Percentiles rank a stretch among this genome's conserved stretches.
Conservation (phyloP, 2,797 vertebrate genomes). For the Momotus momota region DNA sequence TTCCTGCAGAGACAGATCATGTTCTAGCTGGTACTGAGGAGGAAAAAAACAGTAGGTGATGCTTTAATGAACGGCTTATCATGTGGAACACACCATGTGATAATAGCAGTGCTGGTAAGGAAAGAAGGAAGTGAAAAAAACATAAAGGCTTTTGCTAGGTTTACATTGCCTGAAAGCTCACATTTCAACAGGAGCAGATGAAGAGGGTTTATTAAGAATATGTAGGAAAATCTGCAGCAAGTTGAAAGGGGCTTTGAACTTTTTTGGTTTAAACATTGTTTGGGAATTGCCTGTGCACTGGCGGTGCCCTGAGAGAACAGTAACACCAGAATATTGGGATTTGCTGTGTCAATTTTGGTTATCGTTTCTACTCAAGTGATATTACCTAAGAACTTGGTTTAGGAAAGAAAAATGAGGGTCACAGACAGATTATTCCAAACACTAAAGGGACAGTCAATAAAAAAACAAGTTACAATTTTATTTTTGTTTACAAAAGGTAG, state of each 20-base stretch:
- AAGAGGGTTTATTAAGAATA: constrained; percentile 69
- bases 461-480: background rate
- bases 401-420: background rate
- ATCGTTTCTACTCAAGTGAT: background rate
- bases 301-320: constrained; percentile 18
- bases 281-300: constrained; percentile 35
- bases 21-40: constrained; percentile 84
- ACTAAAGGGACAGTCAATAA: background rate
- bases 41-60: constrained; percentile 85
- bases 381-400: background rate
- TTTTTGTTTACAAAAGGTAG: background rate
- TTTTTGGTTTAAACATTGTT: constrained; percentile 57
- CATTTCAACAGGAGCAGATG: constrained; percentile 67
- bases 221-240: constrained; percentile 63
- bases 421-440: background rate
- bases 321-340: background rate
- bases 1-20: constrained; percentile 85
- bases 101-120: constrained; percentile 83
- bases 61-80: constrained; percentile 89
- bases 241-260: constrained; percentile 66
- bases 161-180: constrained; percentile 74
- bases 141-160: constrained; percentile 72
- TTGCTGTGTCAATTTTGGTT: constrained; percentile 11
- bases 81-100: constrained; percentile 86
- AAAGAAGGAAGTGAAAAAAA: constrained; percentile 73